Percentiles rank a stretch among this genome's conserved stretches.
Conservation (phyloP, 2,888 invertebrate genomes). For the Flexamia atlantica region DNA sequence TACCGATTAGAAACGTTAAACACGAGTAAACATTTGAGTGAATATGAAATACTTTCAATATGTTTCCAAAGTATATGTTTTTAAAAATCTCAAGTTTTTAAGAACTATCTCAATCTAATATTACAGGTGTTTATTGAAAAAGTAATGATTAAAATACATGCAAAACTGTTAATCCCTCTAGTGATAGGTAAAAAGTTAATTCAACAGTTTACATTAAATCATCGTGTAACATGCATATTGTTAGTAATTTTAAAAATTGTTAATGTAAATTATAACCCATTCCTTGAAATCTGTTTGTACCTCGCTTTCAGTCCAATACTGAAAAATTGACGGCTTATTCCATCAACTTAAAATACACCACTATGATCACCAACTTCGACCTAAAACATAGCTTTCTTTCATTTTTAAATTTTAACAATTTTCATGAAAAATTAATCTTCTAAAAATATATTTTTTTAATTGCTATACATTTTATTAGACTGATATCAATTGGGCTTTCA, state of each 20-base stretch:
- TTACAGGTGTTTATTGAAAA: background rate
- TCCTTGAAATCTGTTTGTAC: conserved; percentile 18
- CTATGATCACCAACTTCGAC: background rate
- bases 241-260: conserved; percentile 13
- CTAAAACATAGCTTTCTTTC: conserved; percentile 17
- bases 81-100: too few species aligned
- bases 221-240: conserved; percentile 30
- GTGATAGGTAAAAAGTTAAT: background rate
- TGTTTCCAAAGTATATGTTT: too few species aligned
- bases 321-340: conserved; percentile 15
- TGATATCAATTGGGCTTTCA: too few species aligned
- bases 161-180: background rate
- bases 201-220: background rate
- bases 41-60: too few species aligned
- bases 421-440: background rate
- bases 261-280: conserved; percentile 12
- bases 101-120: too few species aligned
- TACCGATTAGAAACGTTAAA: too few species aligned
- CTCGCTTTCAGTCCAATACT: conserved; percentile 5
- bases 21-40: too few species aligned
- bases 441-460: too few species aligned
- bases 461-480: too few species aligned
- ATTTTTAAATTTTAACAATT: background rate
- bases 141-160: background rate
- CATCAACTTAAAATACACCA: conserved; percentile 12